These are phyloP conservation scores for Thalassoma bifasciatum DNA, from an alignment of 2,113 vertebrate species.

Conservation along the genomic window DNA sequence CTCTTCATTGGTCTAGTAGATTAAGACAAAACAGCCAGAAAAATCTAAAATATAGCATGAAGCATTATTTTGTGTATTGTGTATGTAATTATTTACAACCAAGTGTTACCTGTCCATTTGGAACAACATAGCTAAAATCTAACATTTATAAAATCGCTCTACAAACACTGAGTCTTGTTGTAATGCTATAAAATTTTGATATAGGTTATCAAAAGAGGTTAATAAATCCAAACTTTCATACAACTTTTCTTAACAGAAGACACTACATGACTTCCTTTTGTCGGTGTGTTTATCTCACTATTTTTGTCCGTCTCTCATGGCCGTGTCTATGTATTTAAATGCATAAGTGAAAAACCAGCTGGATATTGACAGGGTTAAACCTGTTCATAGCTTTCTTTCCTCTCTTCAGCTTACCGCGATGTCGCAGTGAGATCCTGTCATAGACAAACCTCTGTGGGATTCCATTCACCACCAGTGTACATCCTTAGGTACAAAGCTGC, in stretches of 20 bases:
- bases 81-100: too few species aligned
- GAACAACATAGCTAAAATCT: background rate
- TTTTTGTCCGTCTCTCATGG: slow-evolving; percentile 34
- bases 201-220: background rate
- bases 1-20: too few species aligned
- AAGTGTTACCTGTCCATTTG: background rate
- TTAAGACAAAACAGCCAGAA: too few species aligned
- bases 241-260: background rate
- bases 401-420: slow-evolving; percentile 82
- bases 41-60: too few species aligned
- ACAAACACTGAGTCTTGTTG: background rate
- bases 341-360: slow-evolving; percentile 10
- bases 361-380: slow-evolving; percentile 70
- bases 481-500: slow-evolving; percentile 95
- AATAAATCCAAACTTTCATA: background rate
- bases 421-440: slow-evolving; percentile 90
- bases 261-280: background rate
- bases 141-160: background rate
- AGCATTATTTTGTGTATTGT: too few species aligned
- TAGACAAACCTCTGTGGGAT: slow-evolving; percentile 94
- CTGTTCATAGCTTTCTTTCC: slow-evolving; percentile 42
- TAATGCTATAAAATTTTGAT: slow-evolving; percentile 1
- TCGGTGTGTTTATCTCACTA: background rate
- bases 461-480: slow-evolving; percentile 91
- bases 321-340: slow-evolving; percentile 36